A percentile compares a stretch with the other conserved stretches of the same genome.
Conservation (phyloP, 2,797 vertebrate genomes). For the Eulemur rubriventer region DNA sequence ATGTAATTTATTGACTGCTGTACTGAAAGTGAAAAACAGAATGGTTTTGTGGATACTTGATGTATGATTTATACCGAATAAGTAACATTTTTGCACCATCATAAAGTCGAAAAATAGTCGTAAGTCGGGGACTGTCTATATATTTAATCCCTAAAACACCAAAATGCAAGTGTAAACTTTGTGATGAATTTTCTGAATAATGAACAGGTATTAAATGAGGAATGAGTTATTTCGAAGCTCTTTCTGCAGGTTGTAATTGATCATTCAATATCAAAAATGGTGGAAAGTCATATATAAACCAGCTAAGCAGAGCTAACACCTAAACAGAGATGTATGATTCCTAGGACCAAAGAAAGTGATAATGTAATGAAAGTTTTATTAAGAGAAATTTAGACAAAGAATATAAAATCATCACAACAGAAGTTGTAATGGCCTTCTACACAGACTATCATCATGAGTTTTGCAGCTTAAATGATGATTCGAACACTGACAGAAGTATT, state of each 20-base stretch:
- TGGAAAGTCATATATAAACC: not conserved
- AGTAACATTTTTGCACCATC: not conserved
- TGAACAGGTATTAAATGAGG: not conserved
- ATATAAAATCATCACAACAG: not conserved
- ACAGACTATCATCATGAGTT: not conserved
- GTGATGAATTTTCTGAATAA: not conserved
- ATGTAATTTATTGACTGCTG: not conserved
- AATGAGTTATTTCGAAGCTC: not conserved
- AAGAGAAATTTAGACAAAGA: not conserved
- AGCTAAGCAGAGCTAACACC: not conserved
- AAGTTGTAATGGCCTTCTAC: not conserved
- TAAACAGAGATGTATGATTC: not conserved
- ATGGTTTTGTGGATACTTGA: not conserved
- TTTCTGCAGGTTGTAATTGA: not conserved
- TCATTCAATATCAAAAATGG: not conserved
- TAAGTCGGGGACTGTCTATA: not conserved
- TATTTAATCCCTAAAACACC: not conserved
- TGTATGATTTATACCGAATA: not conserved
- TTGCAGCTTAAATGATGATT: not conserved
- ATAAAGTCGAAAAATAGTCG: not conserved
- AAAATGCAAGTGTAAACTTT: not conserved
- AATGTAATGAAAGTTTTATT: not conserved
- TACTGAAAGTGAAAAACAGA: not conserved
- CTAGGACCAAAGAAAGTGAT: not conserved
- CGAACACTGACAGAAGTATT: not conserved